Conservation (phyloP, 1,140 invertebrate genomes). For the Cecropterus lyciades region DNA sequence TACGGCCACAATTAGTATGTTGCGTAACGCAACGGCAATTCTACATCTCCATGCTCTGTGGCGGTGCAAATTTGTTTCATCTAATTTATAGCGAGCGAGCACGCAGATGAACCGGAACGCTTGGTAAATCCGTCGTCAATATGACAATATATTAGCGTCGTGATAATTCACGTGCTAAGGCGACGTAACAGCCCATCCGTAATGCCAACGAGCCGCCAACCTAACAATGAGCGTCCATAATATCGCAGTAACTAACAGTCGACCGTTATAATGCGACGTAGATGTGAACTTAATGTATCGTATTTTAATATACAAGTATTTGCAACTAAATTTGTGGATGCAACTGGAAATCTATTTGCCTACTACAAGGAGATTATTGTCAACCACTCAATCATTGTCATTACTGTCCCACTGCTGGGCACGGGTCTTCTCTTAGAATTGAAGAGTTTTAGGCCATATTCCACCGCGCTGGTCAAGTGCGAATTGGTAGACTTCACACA, state of each 20-base stretch:
- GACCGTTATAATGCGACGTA: constrained; percentile 29
- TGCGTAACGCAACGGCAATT: not conserved
- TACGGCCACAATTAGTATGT: too few relatives aligned
- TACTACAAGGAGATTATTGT: too few relatives aligned
- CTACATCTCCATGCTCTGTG: not conserved
- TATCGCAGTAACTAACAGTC: constrained; percentile 24
- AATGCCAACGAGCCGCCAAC: constrained; percentile 13
- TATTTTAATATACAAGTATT: constrained; percentile 14
- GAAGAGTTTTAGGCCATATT: too few relatives aligned
- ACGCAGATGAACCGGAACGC: constrained; percentile 8
- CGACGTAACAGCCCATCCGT: constrained; percentile 28
- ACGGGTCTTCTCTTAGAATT: too few relatives aligned
- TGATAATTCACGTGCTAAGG: constrained; percentile 30
- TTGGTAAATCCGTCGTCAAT: constrained; percentile 26
- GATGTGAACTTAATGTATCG: constrained; percentile 2
- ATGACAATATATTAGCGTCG: constrained; percentile 32
- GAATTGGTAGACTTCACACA: too few relatives aligned
- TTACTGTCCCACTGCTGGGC: too few relatives aligned
- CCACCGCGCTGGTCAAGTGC: too few relatives aligned
- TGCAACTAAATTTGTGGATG: not conserved
- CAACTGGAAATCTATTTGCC: not conserved
- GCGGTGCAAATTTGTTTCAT: constrained; percentile 11
- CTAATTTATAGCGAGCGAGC: constrained; percentile 20
- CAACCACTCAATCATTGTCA: too few relatives aligned
- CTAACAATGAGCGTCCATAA: constrained; percentile 24